Conservation (phyloP, 1,140 invertebrate species). For the Tenebrio molitor region DNA sequence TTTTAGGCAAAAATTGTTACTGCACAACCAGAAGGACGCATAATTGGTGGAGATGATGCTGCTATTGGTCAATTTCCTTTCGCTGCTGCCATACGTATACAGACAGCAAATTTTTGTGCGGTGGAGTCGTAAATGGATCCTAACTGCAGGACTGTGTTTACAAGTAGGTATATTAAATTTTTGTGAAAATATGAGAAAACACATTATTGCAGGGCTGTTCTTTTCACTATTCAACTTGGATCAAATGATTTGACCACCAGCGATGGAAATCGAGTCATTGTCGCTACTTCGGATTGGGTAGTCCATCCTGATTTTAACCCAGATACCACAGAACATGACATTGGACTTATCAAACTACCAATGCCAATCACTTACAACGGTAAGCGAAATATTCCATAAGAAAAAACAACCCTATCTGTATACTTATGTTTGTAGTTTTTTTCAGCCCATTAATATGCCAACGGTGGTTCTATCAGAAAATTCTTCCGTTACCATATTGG, state of each 20-base stretch:
- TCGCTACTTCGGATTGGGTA: neutral
- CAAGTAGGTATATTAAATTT: no score
- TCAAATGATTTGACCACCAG: neutral
- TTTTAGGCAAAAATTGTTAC: no score
- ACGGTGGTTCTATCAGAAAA: no score
- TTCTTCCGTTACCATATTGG: neutral
- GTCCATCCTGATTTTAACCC: neutral
- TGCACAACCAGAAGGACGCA: neutral
- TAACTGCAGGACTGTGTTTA: neutral
- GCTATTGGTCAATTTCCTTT: neutral
- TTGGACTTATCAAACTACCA: neutral
- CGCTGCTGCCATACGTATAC: constrained; percentile 8
- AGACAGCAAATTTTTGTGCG: neutral
- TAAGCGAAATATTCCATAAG: no score
- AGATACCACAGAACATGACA: neutral
- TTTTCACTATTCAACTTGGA: neutral
- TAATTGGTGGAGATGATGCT: neutral
- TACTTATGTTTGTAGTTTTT: no score
- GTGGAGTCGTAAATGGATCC: neutral
- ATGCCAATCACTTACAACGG: neutral
- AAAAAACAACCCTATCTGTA: no score
- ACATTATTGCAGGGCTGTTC: neutral
- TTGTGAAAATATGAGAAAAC: no score
- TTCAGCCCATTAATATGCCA: no score
- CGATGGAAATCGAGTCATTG: neutral